These are phyloP conservation scores for Zaprionus ghesquierei DNA, from an alignment of 1,140 invertebrate species.

Conservation along the genomic window DNA sequence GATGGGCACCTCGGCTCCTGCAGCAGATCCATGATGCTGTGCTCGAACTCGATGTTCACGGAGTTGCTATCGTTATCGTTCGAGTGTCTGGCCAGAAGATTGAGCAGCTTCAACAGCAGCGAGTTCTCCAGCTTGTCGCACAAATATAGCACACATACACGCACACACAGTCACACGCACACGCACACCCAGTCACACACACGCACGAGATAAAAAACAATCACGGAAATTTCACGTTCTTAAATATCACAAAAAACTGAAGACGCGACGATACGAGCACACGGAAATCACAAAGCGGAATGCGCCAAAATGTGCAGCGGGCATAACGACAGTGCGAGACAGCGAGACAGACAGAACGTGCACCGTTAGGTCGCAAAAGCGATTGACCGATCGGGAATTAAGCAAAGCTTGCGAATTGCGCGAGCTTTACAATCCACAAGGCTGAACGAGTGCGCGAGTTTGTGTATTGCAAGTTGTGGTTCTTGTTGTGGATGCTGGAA, in stretches of 20 bases:
- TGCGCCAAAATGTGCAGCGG: constrained; percentile 69
- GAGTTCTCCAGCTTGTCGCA: constrained; percentile 77
- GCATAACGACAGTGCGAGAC: constrained; percentile 39
- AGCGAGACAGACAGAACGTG: background rate
- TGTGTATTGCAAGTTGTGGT: no score
- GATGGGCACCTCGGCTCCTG: constrained; percentile 78
- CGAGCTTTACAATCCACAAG: background rate
- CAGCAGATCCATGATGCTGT: constrained; percentile 80
- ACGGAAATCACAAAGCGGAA: constrained; percentile 62
- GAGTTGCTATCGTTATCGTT: constrained; percentile 66
- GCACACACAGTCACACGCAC: constrained; percentile 8
- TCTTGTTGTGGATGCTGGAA: background rate
- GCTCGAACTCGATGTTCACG: constrained; percentile 80
- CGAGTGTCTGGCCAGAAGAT: constrained; percentile 60
- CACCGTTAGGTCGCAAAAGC: constrained; percentile 6
- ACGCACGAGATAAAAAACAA: constrained; percentile 5
- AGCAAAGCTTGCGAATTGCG: background rate
- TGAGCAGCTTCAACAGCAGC: constrained; percentile 71
- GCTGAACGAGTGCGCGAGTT: background rate
- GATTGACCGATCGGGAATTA: background rate
- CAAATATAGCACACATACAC: constrained; percentile 9
- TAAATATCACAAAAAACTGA: constrained; percentile 24
- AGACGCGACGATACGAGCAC: constrained; percentile 51
- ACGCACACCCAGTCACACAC: constrained; percentile 5
- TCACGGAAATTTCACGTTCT: background rate